Conservation (phyloP, 2,113 vertebrate genomes). For the Thamnophis sirtalis region DNA sequence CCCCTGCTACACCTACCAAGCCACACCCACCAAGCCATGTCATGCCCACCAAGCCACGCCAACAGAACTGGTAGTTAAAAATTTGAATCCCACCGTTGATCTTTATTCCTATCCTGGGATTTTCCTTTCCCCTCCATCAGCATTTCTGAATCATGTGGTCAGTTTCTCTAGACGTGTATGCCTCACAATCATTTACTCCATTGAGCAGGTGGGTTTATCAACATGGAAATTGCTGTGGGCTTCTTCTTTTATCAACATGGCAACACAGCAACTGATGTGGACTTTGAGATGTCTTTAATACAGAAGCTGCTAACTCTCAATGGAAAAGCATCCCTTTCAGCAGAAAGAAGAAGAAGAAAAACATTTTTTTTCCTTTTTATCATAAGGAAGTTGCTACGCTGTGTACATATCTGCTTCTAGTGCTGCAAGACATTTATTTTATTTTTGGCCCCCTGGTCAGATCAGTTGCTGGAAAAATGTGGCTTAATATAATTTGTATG, state of each 20-base stretch:
- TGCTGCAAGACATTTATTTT: neutral
- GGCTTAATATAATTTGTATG: neutral
- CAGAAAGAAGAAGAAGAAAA: neutral
- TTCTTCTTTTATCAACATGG: neutral
- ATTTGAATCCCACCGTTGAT: too few species aligned
- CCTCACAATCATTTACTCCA: neutral
- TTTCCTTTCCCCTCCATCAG: neutral
- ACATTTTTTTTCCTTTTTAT: neutral
- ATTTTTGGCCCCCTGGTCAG: neutral
- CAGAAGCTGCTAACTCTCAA: neutral
- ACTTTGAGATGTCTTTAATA: neutral
- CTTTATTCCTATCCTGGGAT: neutral
- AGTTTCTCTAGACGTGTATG: neutral
- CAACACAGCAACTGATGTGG: neutral
- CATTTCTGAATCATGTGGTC: neutral
- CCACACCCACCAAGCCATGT: too few species aligned
- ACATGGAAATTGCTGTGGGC: neutral
- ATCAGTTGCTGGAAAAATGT: neutral
- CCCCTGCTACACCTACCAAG: too few species aligned
- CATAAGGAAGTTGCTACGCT: neutral
- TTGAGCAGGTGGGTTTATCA: neutral
- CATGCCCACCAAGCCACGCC: too few species aligned
- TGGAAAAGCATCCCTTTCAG: neutral
- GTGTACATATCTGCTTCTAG: neutral
- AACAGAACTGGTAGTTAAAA: too few species aligned